Evolutionary conservation across 1,140 invertebrate genomes (phyloP), one percentile per base, ranked within the genome.

Genomic region (Arion vulgaris): DNA sequence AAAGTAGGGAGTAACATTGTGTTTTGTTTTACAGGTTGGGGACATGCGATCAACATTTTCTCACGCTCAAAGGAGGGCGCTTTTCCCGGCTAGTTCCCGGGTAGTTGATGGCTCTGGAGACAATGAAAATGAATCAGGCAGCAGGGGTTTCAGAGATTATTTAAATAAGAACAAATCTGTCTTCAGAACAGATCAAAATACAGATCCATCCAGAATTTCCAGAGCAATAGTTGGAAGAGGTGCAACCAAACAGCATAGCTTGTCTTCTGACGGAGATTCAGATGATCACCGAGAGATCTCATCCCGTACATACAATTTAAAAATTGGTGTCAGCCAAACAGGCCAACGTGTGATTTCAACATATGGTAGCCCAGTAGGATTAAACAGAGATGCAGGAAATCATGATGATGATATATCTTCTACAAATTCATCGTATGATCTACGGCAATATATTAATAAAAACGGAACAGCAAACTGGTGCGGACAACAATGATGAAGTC

Each of bases 291-390:
- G 1, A 15, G 1, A 49, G 7, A 17, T 13, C 15, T 28, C 9
- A 2, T 32, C 28, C 49, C 53, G 23, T 11, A 36, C 68, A 19
- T 36, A 39, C 26, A 79, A 79, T 66, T 41, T 79, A n/a, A 79
- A 68, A 79, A 79, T 79, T 49, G 76, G 57, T 41, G 57, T 79
- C 34, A 41, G 36, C 36, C 7, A 38, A 66, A 23, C 32, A 17
- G 76, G 76, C 19, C 5, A n/a, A 49, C 41, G 74, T 41, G 71
- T 26, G 5, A 41, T 41, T 26, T 41, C 19, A 73, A 73, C 39
- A 11, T 39, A 5, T 11, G 17, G 15, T 19, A 19, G 26, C 17
- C 53, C 53, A 19, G 9, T 57, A 23, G 17, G 26, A 19, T 15
- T 15, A 23, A 57, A 57, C 26, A 57, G 53, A 57, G 53, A 57